Percentiles rank a stretch among this genome's conserved stretches.
Conservation (phyloP, 2,888 invertebrate genomes). For the Caenorhabditis angaria region DNA sequence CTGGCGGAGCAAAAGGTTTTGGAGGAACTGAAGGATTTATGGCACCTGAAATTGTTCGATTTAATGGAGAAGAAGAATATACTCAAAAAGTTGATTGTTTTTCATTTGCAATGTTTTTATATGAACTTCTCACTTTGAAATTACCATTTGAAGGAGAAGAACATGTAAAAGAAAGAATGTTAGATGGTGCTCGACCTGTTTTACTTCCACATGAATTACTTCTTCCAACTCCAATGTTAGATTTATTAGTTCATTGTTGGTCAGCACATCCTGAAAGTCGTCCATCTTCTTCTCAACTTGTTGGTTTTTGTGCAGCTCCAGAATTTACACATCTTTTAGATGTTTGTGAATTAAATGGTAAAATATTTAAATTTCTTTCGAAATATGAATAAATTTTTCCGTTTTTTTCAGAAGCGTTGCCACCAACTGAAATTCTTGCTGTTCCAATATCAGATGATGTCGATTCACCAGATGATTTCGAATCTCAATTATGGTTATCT, state of each 20-base stretch:
- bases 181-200: constrained; percentile 91
- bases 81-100: constrained; percentile 99
- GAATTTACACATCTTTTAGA: constrained; percentile 90
- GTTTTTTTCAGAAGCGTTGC: constrained; percentile 24
- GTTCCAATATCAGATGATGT: constrained; percentile 44
- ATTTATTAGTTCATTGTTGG: constrained; percentile 96
- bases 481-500: constrained; percentile 54
- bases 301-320: constrained; percentile 76
- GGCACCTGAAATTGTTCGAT: constrained; percentile 97
- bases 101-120: constrained; percentile 97
- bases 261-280: constrained; percentile 82
- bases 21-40: constrained; percentile 99
- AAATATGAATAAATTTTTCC: neutral
- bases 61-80: constrained; percentile 97
- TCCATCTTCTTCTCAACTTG: constrained; percentile 92
- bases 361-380: neutral
- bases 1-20: constrained; percentile 80
- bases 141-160: constrained; percentile 96
- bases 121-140: constrained; percentile 89
- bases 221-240: constrained; percentile 81
- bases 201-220: constrained; percentile 80
- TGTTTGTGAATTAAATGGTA: constrained; percentile 79
- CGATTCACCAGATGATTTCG: constrained; percentile 48
- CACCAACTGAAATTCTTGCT: constrained; percentile 35
- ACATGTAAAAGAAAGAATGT: constrained; percentile 92